Percentiles rank a stretch among this genome's conserved stretches.
Conservation (phyloP, 1,140 invertebrate genomes). For the Polyergus mexicanus region DNA sequence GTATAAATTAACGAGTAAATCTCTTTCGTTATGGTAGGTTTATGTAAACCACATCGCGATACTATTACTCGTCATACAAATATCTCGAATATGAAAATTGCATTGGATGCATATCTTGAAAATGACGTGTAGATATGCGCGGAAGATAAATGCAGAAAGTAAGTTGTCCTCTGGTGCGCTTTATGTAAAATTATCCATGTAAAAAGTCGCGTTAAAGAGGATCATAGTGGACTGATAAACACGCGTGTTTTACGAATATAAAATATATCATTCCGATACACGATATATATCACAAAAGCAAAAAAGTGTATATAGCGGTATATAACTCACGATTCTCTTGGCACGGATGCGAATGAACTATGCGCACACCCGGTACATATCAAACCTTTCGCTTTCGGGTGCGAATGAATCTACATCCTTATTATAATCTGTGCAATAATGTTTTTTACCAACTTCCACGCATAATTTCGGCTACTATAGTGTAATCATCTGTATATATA, state of each 20-base stretch:
- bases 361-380: constrained; percentile 25
- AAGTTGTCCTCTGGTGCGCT: not conserved
- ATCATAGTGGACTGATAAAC: constrained; percentile 72
- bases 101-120: not conserved
- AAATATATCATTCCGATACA: constrained; percentile 81
- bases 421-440: constrained; percentile 37
- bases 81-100: constrained; percentile 27
- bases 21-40: constrained; percentile 1
- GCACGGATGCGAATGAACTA: constrained; percentile 19
- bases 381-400: constrained; percentile 17
- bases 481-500: constrained; percentile 57
- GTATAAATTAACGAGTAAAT: constrained; percentile 53
- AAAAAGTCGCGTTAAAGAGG: constrained; percentile 63
- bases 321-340: constrained; percentile 19
- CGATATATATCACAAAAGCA: constrained; percentile 82
- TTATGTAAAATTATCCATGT: constrained; percentile 67
- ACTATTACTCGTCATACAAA: constrained; percentile 31
- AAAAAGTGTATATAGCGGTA: constrained; percentile 65
- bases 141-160: constrained; percentile 23
- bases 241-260: constrained; percentile 78
- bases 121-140: constrained; percentile 8
- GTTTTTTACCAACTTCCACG: constrained; percentile 27
- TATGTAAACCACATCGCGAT: constrained; percentile 12
- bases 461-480: constrained; percentile 36
- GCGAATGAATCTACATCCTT: constrained; percentile 24